Evolutionary conservation across 2,797 vertebrate genomes (phyloP).

Genomic region (Enteromius fasciolatus): DNA sequence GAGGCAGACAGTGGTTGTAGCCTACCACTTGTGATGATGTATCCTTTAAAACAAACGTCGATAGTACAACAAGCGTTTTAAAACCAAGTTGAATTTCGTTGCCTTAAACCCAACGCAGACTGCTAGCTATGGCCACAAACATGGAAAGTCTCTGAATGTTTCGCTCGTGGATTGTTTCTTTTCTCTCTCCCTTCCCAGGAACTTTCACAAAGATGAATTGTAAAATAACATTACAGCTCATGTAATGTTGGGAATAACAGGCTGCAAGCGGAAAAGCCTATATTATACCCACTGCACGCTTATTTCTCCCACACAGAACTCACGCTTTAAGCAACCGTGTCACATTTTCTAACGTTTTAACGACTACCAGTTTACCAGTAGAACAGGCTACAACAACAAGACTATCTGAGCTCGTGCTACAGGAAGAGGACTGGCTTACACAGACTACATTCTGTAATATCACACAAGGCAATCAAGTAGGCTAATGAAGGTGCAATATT

Average conservation of each 20-base stretch:
- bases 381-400: constrained; percentile 22
- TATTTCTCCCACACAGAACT: constrained; percentile 36
- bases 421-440: constrained; percentile 60
- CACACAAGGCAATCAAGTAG: constrained; percentile 56
- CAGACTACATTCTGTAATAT: constrained; percentile 48
- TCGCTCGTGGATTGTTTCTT: constrained; percentile 62
- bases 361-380: constrained; percentile 43
- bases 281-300: constrained; percentile 48
- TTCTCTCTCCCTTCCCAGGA: constrained; percentile 43
- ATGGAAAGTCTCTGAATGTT: constrained; percentile 72
- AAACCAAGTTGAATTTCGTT: constrained; percentile 71
- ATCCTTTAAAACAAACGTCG: constrained; percentile 63
- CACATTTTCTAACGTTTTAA: constrained; percentile 46
- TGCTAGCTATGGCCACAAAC: constrained; percentile 69
- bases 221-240: constrained; percentile 50
- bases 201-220: constrained; percentile 60
- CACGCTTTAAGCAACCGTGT: constrained; percentile 42
- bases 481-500: constrained; percentile 63
- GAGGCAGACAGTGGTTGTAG: constrained; percentile 59
- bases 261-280: constrained; percentile 37
- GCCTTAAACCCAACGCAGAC: constrained; percentile 77
- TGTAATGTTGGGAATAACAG: constrained; percentile 49
- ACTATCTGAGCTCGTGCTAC: constrained; percentile 49
- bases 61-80: constrained; percentile 63
- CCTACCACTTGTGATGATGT: constrained; percentile 66